Evolutionary conservation across 92 coral and sea anemone species (phyloP), one percentile per base, ranked within the genome.

Genomic region (Palythoa grandis): DNA sequence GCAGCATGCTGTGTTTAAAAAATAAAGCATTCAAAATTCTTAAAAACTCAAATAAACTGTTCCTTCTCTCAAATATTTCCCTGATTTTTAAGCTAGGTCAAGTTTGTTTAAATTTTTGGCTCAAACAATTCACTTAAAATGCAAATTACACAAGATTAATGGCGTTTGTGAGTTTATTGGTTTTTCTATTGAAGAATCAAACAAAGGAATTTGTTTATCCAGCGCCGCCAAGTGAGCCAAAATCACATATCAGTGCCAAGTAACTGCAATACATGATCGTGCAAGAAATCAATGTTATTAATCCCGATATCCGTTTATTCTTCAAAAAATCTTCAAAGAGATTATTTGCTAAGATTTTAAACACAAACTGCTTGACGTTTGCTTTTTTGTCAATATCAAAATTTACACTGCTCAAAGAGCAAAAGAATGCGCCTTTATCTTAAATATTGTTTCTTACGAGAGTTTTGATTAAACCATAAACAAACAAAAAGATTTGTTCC

Each of bases 141-240:
- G 85, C 72, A 80, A 80, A 80, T 80, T 80, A 48, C 74, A 66
- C 74, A 43, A 80, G 9, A 48, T 63, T 56, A 56, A 54, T 80
- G 52, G 61, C 85, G 74, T 66, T 80, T 80, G 60, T 65, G 57
- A 38, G 48, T 80, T 43, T 13, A 43, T 80, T 66, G 82, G 65
- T 37, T 65, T 79, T 39, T 63, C 40, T 79, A 66, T 80, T 65
- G 74, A 78, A 68, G 54, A 43, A 66, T 47, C 15, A 65, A 80
- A 65, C 85, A 80, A 80, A 80, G 23, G 85, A 11, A 23, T 80
- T 80, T 80, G 61, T 66, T 80, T 80, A 47, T 24, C 38, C 63
- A 80, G 9, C 74, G 66, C 85, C 85, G 75, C 74, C 75, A 25
- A 67, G 74, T 80, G 85, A 6, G 85, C 4, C 38, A 63, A 43